phyloP scores from a whole-genome alignment of 2,888 invertebrate species.

The Cataglyphis cursor region DNA sequence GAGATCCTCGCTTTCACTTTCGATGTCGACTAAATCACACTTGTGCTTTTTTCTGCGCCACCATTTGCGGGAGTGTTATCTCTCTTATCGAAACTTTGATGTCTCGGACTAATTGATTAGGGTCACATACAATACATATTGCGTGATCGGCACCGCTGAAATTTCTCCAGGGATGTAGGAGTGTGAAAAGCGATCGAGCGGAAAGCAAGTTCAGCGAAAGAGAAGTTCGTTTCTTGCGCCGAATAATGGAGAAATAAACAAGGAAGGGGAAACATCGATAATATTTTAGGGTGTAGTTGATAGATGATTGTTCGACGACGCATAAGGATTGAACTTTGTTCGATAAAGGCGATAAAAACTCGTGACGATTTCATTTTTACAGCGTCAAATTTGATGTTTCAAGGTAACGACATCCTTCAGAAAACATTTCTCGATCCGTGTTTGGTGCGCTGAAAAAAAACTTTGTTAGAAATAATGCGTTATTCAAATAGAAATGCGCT shows the following conservation, averaged over 20 bases:
- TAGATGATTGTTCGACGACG: conserved; percentile 7
- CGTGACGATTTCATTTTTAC: neutral
- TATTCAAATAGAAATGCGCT: conserved; percentile 10
- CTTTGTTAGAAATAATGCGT: conserved; percentile 19
- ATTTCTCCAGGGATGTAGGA: neutral
- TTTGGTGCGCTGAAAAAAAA: conserved; percentile 12
- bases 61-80: neutral
- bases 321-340: neutral
- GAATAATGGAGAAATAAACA: neutral
- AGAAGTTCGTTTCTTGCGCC: neutral
- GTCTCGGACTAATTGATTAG: neutral
- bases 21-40: conserved; percentile 53
- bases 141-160: neutral
- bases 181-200: neutral
- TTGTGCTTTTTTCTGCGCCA: conserved; percentile 36
- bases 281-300: conserved; percentile 17
- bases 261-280: neutral
- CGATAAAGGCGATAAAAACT: neutral
- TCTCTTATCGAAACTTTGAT: neutral
- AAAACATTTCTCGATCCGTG: neutral
- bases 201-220: neutral
- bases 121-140: neutral
- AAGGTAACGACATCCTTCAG: neutral
- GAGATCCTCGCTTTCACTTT: conserved; percentile 67
- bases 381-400: neutral